Conservation (phyloP, 2,888 invertebrate genomes). For the Laspeyria flexula region DNA sequence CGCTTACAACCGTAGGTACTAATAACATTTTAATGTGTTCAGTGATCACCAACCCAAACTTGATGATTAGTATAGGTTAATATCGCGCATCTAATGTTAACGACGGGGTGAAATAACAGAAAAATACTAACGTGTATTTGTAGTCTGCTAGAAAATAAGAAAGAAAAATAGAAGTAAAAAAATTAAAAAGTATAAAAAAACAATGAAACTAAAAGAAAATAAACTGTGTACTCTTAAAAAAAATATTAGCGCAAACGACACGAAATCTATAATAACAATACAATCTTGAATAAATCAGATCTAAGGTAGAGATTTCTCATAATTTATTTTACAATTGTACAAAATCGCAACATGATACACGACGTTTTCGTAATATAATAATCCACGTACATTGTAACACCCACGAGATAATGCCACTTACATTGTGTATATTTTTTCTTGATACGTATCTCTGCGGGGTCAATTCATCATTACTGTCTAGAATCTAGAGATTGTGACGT, state of each 20-base stretch:
- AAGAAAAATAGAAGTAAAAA: too few relatives aligned
- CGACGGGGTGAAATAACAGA: too few relatives aligned
- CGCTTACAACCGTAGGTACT: not conserved
- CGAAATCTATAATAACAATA: not conserved
- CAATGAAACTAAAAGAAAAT: too few relatives aligned
- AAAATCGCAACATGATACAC: slow-evolving; percentile 21
- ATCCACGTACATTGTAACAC: slow-evolving; percentile 36
- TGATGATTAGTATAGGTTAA: too few relatives aligned
- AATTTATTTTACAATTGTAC: slow-evolving; percentile 22
- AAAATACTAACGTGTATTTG: too few relatives aligned
- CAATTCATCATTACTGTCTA: slow-evolving; percentile 44
- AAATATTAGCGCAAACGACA: not conserved
- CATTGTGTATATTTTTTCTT: slow-evolving; percentile 26
- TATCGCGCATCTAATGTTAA: too few relatives aligned
- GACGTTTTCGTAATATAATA: slow-evolving; percentile 28
- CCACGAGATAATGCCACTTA: slow-evolving; percentile 25
- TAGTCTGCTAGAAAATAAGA: too few relatives aligned
- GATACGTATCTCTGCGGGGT: slow-evolving; percentile 40
- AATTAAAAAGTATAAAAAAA: too few relatives aligned
- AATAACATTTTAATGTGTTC: slow-evolving; percentile 1
- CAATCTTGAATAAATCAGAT: not conserved
- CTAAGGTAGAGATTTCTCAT: slow-evolving; percentile 25
- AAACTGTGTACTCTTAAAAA: not conserved
- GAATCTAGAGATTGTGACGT: slow-evolving; percentile 28
- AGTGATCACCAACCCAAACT: not conserved